Base-by-base conservation (phyloP, 2,888 invertebrate genomes). In the Antheraea assamensis region DNA sequence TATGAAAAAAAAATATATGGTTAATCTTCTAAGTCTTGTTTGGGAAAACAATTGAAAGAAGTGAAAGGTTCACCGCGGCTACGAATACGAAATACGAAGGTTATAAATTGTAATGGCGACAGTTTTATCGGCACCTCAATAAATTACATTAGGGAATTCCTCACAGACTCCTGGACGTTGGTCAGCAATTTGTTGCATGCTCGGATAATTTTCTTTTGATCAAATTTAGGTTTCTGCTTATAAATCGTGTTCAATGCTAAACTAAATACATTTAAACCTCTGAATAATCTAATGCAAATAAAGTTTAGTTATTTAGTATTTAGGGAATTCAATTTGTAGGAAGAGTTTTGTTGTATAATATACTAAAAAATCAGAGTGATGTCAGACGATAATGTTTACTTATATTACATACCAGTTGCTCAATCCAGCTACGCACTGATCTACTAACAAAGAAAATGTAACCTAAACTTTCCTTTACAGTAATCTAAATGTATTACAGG, bases 41-140 rank as follows among this genome's bases (percentile, higher is more conserved):
- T 71, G 66, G 52, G 68, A 74, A 74, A 74, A 74, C 74, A 74
- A 74, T 74, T 76, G 75, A 78, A 79, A 77, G 78, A 81, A 83
- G 81, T 82, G 81, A 85, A 82, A 76, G 80, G 76, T 75, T 78
- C 76, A 80, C 81, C 80, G 75, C n/a, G 78, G 78, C 79, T n/a
- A n/a, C 78, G 81, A 81, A 85, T 84, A 86, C 87, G 86, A 85
- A 79, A 85, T 84, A 86, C 87, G 86, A 85, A 79, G 83, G 87
- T 82, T 85, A 88, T 91, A 92, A 92, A 91, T 92, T 86, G 85
- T 82, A 78, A 84, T 82, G 80, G 84, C 81, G 91, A 90, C 91
- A 88, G 89, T 88, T 92, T 92, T 90, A 91, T 90, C 89, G 88
- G 86, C 75, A 86, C 89, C 90, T 87, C 87, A 86, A 90, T 92